Base-by-base conservation (phyloP, 1,140 invertebrate genomes). In the Tetragnatha versicolor region DNA sequence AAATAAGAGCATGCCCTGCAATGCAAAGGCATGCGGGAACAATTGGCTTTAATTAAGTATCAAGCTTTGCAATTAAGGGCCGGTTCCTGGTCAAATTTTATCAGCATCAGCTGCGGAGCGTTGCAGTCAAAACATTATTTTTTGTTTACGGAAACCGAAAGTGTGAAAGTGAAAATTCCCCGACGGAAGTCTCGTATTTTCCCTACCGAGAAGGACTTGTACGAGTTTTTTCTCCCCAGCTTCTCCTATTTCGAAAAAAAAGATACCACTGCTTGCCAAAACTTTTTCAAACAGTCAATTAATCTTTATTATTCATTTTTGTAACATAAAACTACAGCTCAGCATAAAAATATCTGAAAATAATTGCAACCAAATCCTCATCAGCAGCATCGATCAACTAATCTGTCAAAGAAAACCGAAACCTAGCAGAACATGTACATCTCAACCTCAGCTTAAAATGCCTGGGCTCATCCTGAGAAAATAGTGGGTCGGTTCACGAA, bases 341-440 rank as follows among this genome's bases (percentile, higher is more conserved):
- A n/a, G n/a, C n/a, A n/a, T n/a, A n/a, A n/a, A n/a, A n/a, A n/a
- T n/a, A n/a, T n/a, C n/a, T n/a, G n/a, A n/a, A n/a, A n/a, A n/a
- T n/a, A n/a, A n/a, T n/a, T n/a, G n/a, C n/a, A n/a, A n/a, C n/a
- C n/a, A n/a, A n/a, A n/a, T n/a, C n/a, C n/a, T n/a, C n/a, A n/a
- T n/a, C n/a, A n/a, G n/a, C n/a, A n/a, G n/a, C n/a, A n/a, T n/a
- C n/a, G n/a, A n/a, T n/a, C n/a, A n/a, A n/a, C n/a, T n/a, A n/a
- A n/a, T n/a, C n/a, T n/a, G n/a, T n/a, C n/a, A n/a, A n/a, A 2
- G 27, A 70, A 70, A 70, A 70, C 68, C 68, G 47, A 70, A 70
- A 70, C 68, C 55, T 37, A 33, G 17, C 17, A 51, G 45, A 42
- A n/a, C 20, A 42, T 65, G 42, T 53, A 70, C 49, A 60, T 73